Base-by-base conservation (phyloP, 2,888 invertebrate species). In the Eulithis prunata region DNA sequence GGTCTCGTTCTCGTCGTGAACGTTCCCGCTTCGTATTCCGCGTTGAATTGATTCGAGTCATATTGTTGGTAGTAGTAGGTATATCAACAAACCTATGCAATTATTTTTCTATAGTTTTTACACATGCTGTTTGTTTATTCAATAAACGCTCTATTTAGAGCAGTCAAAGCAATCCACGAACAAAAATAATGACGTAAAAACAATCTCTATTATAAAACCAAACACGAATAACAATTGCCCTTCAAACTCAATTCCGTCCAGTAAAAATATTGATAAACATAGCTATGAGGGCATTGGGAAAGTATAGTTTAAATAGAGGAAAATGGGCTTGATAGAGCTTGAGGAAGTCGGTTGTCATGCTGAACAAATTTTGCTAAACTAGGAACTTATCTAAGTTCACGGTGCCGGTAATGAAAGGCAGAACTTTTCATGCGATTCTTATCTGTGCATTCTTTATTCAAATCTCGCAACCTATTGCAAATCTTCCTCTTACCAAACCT, bases 181-280 rank as follows among this genome's bases (percentile, higher is more conserved):
- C 54, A 54, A 43, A 21, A 45, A 45, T 45, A 45, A 47, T 47
- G 36, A 61, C 43, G 13, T 13, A 47, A 55, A 47, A 57, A 54
- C 54, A 62, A 62, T 47, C 11, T 54, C 43, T 41, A 10, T 53
- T 64, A 49, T 56, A 43, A 28, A 21, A 21, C 21, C 28, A 47
- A 38, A 57, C 21, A 21, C 13, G 38, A 58, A 66, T 38, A 45
- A 58, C 66, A 66, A 66, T 66, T 32, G 56, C 59, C 55, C 59
- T 66, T 59, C 51, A 59, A 58, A 59, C 58, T 58, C 66, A 52
- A 58, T 51, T 59, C 59, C 13, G n/a, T 3, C 36, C 11, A 13
- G 43, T 47, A 62, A 63, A 66, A 63, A 63, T 66, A 56, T 59
- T 62, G 43, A 52, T 59, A 63, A 58, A 66, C 56, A 62, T 46